Base-by-base conservation (phyloP, 2,113 vertebrate species). In the Neotoma lepida region DNA sequence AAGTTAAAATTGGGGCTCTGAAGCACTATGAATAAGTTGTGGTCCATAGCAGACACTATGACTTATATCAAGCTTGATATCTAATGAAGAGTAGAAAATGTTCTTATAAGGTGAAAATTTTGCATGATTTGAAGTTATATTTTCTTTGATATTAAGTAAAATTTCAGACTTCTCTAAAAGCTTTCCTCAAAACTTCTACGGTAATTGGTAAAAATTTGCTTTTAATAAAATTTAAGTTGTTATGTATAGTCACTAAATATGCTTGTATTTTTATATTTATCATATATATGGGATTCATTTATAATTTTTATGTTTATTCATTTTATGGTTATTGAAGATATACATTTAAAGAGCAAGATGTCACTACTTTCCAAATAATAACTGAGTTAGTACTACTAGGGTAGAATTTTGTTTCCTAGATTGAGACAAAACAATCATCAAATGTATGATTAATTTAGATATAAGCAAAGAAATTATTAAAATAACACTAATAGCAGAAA, bases 11-110 rank as follows among this genome's bases (percentile, higher is more conserved):
- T 91, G 74, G 64, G 6, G 39, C 9, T 89, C 49, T 93, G 2
- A 18, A 73, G n/a, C 13, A 89, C 24, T 93, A 17, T 51, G n/a
- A 91, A 13, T 86, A 88, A 22, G 1, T 46, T 74, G 26, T 28
- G 24, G 24, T 87, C 0, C 58, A 73, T 88, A 74, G 51, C 4
- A 96, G 94, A 94, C 2, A 77, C 46, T 78, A 0, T 12, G 22
- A 41, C n/a, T 20, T 39, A 33, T 22, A 56, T 66, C 39, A 13
- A 68, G 20, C n/a, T 39, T 91, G 63, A 41, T 90, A 35, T 94
- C 86, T 96, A 84, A 90, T 90, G 41, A 78, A 82, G 92, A 93
- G 7, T 46, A 96, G 33, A 56, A 64, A 77, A 81, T 89, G 1
- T 4, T 74, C 92, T 93, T 30, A 4, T 73, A 89, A 95, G 54